Base-by-base conservation (phyloP, 2,888 invertebrate species). In the Rugalucina vietnamica region DNA sequence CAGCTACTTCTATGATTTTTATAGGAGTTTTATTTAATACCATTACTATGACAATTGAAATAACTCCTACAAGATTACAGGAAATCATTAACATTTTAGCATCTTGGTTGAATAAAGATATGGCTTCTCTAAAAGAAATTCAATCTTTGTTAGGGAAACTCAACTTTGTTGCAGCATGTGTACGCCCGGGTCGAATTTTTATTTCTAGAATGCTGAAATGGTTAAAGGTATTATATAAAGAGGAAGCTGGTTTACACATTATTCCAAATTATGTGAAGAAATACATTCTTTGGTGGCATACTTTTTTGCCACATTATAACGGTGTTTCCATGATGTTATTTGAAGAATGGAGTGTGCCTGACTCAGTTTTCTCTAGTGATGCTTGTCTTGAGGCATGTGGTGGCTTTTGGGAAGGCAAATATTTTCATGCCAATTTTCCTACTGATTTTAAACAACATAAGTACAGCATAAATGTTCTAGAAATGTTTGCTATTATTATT, bases 91-190 rank as follows among this genome's bases (percentile, higher is more conserved):
- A 34, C n/a, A n/a, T 71, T 27, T 27, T 71, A 3, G n/a, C 18
- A 12, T 18, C 29, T 37, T 70, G 78, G 71, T 54, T 72, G 18
- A 18, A 24, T 21, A 78, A 71, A 4, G 24, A 54, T 4, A 49
- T 49, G 12, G 50, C n/a, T n/a, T n/a, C n/a, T n/a, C n/a, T n/a
- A n/a, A 71, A 27, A 49, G 78, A 78, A 71, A 18, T 78, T 5
- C 78, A 78, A 29, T 78, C 78, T 18, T 37, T 78, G n/a, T 18
- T 71, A 24, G 78, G 72, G 14, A 78, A 71, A 71, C 27, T 72
- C 24, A 72, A 57, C n/a, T 77, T 79, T 57, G 43, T 79, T 4
- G 70, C 72, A 2, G 36, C 71, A 21, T 79, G 77, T 54, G 77
- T 77, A 21, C 12, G 69, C 1, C 69, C 69, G 21, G 69, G 77